These are phyloP conservation scores for Drosophila bocqueti DNA, from an alignment of 1,140 invertebrate species.

Conservation along the genomic window DNA sequence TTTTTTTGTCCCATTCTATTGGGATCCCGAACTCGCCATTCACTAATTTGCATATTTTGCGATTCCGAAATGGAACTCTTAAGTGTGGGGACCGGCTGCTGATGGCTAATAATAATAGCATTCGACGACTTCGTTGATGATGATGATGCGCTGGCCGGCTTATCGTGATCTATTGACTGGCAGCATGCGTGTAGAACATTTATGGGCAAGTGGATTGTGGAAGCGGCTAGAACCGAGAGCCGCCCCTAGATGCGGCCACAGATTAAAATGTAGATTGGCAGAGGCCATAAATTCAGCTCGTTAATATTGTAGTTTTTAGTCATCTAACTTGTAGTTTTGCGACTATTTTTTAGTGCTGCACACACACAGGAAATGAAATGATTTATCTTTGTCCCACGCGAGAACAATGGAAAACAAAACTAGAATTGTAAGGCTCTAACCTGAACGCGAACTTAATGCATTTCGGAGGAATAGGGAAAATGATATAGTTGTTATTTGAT, in stretches of 20 bases:
- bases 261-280: constrained; percentile 67
- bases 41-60: constrained; percentile 82
- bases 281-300: constrained; percentile 62
- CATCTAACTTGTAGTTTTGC: constrained; percentile 21
- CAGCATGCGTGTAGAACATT: constrained; percentile 52
- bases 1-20: constrained; percentile 59
- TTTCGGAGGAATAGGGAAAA: constrained; percentile 51
- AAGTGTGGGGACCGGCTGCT: constrained; percentile 75
- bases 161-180: constrained; percentile 72
- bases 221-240: constrained; percentile 29
- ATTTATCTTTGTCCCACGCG: constrained; percentile 48
- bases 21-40: constrained; percentile 61
- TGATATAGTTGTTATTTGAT: constrained; percentile 58
- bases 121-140: not conserved
- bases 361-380: constrained; percentile 74
- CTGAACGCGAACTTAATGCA: constrained; percentile 44
- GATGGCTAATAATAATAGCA: constrained; percentile 46
- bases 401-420: constrained; percentile 53
- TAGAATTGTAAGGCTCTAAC: constrained; percentile 55
- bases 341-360: constrained; percentile 53
- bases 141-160: constrained; percentile 48
- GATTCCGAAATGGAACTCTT: constrained; percentile 82
- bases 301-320: constrained; percentile 36
- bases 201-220: constrained; percentile 54
- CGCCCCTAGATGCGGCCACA: constrained; percentile 29